phyloP scores from a whole-genome alignment of 2,888 invertebrate genomes.

The Torymus aiolomorphi region DNA sequence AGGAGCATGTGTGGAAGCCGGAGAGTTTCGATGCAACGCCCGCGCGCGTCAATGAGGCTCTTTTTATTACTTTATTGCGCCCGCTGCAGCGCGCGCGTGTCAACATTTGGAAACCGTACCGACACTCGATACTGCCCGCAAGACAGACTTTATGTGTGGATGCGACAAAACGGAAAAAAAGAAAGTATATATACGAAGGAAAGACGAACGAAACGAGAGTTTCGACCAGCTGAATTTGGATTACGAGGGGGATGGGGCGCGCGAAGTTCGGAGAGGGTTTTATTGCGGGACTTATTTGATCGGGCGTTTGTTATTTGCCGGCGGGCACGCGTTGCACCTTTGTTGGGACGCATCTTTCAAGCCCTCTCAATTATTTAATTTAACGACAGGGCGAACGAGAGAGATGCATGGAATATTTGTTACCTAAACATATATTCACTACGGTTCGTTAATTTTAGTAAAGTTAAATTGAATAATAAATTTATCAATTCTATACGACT shows the following conservation, averaged over 20 bases:
- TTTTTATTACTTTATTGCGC: conserved; percentile 16
- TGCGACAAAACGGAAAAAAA: background rate
- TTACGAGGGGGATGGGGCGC: background rate
- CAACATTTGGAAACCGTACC: conserved; percentile 2
- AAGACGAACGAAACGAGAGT: background rate
- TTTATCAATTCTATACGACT: too few species aligned
- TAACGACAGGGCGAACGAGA: too few species aligned
- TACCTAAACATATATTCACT: too few species aligned
- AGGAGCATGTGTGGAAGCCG: too few species aligned
- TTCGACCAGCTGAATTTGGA: conserved; percentile 12
- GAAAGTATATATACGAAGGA: background rate
- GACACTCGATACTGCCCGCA: too few species aligned
- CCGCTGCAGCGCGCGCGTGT: background rate
- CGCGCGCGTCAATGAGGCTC: background rate
- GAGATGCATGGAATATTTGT: too few species aligned
- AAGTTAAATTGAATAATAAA: too few species aligned
- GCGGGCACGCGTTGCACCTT: too few species aligned
- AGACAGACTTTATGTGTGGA: conserved; percentile 13
- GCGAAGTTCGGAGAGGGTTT: background rate
- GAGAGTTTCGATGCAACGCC: background rate
- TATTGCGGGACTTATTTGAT: background rate
- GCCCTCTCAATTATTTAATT: too few species aligned
- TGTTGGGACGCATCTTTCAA: too few species aligned
- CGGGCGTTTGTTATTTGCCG: too few species aligned
- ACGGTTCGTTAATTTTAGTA: too few species aligned